Evolutionary conservation across 2,113 vertebrate species (phyloP).

Genomic region (Empidonax traillii): DNA sequence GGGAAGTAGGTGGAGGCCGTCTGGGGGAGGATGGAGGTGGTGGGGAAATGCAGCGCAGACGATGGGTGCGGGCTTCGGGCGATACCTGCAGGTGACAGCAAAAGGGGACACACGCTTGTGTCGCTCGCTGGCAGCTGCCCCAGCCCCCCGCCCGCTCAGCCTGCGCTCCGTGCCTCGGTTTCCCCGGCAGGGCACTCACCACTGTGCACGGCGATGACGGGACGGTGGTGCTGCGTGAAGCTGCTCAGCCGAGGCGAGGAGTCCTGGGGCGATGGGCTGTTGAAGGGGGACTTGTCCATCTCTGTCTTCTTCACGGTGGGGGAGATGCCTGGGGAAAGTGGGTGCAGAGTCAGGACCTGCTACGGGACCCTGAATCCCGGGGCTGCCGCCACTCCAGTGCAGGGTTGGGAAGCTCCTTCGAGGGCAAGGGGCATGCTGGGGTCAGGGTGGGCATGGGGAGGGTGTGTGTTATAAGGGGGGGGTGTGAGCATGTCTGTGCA

Average conservation of each 20-base stretch:
- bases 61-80: constrained; percentile 91
- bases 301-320: constrained; percentile 96
- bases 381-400: not conserved
- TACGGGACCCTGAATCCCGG: fast-evolving
- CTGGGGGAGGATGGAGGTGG: constrained; percentile 86
- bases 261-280: constrained; percentile 93
- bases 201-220: constrained; percentile 96
- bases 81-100: constrained; percentile 74
- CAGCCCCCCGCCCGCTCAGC: fast-evolving
- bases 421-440: fast-evolving
- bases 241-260: constrained; percentile 90
- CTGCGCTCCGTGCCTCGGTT: fast-evolving
- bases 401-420: fast-evolving
- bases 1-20: constrained; percentile 89
- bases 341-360: fast-evolving
- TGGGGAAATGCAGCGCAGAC: constrained; percentile 92
- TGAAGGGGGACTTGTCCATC: constrained; percentile 88
- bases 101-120: not conserved
- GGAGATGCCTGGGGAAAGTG: constrained; percentile 80
- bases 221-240: constrained; percentile 97
- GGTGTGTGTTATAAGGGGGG: fast-evolving
- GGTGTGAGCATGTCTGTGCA: not conserved
- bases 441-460: not conserved
- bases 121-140: not conserved
- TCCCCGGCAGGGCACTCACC: constrained; percentile 74